Percentiles rank a stretch among this genome's conserved stretches.
Evolutionary conservation across 2,113 vertebrate species (phyloP).

Genomic region (Elephas maximus): DNA sequence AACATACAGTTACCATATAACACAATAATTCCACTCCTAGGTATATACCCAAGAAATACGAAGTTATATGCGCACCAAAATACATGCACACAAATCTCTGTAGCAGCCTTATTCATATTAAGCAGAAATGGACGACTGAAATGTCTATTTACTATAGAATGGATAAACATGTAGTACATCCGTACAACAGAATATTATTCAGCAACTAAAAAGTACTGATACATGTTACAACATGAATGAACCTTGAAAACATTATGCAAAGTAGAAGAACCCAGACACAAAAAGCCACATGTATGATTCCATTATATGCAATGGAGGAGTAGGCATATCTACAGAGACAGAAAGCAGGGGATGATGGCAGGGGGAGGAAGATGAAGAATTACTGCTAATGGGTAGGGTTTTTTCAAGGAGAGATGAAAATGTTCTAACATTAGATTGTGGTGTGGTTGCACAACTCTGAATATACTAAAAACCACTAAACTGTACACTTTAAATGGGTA

Average conservation of each 20-base stretch:
- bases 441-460: no score
- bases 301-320: not conserved
- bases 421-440: no score
- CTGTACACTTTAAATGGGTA: not conserved
- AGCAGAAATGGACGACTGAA: not conserved
- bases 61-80: not conserved
- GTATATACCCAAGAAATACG: not conserved
- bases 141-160: not conserved
- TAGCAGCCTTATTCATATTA: not conserved
- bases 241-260: not conserved
- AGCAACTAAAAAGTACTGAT: no score
- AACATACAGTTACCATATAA: no score
- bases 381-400: not conserved
- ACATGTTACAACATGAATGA: no score
- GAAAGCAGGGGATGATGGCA: not conserved
- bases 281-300: no score
- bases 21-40: no score
- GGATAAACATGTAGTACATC: not conserved
- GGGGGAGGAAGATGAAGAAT: not conserved
- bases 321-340: not conserved
- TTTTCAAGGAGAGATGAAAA: not conserved
- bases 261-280: not conserved
- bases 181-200: not conserved
- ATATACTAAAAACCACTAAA: not conserved
- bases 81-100: not conserved